Conservation (phyloP, 2,113 vertebrate genomes). For the Brachyhypopomus gauderio region DNA sequence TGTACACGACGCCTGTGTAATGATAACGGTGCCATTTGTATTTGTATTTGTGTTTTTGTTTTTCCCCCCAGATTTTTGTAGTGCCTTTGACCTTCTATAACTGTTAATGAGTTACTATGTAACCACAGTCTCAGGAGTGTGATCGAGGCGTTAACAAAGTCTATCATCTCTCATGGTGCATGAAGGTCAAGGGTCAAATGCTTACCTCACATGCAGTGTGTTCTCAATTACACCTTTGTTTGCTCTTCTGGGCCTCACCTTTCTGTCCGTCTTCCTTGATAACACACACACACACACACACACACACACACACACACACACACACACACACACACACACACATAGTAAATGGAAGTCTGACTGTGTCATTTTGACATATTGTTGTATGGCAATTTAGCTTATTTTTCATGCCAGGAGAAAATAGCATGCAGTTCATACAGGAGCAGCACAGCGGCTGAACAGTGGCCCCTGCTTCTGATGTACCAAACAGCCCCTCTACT, state of each 20-base stretch:
- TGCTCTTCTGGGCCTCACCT: background rate
- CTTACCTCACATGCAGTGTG: background rate
- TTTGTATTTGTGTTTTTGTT: no score
- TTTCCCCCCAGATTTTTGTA: background rate
- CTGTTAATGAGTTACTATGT: conserved; percentile 10
- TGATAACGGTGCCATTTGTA: background rate
- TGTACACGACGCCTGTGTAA: background rate
- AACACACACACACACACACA: conserved; percentile 21
- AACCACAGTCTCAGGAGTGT: background rate
- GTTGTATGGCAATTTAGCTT: background rate
- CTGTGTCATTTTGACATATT: background rate
- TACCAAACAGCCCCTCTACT: no score
- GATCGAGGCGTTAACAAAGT: background rate
- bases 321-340: conserved; percentile 10
- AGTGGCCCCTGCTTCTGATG: background rate
- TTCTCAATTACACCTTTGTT: conserved; percentile 50
- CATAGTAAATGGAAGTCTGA: background rate
- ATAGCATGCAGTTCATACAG: background rate
- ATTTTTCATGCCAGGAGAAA: background rate
- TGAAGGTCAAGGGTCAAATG: conserved; percentile 15
- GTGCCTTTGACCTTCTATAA: background rate
- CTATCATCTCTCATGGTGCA: background rate
- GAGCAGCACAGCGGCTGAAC: background rate
- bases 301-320: conserved; percentile 7
- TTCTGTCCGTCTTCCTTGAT: background rate